phyloP scores from a whole-genome alignment of 2,797 vertebrate genomes.

The Fistularia commersonii region DNA sequence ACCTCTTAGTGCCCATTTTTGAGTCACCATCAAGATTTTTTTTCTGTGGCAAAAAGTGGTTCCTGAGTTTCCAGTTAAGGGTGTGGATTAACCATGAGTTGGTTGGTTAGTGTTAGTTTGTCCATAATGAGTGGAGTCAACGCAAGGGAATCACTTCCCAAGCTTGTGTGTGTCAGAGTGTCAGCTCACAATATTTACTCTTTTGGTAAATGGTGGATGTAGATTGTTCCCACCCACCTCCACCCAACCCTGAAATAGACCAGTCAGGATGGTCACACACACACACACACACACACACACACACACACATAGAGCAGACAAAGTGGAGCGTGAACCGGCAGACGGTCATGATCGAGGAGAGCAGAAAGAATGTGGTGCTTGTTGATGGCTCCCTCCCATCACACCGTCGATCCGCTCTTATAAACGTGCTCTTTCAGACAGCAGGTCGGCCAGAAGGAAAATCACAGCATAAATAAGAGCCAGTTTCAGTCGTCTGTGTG shows the following conservation, averaged over 20 bases:
- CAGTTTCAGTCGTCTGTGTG: slow-evolving; percentile 22
- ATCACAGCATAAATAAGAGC: slow-evolving; percentile 39
- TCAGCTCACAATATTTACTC: no score
- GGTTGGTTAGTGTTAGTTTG: slow-evolving; percentile 6
- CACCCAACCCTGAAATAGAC: no score
- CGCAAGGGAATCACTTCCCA: no score
- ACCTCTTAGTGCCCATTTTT: no score
- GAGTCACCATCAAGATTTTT: no score
- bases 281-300: slow-evolving; percentile 4
- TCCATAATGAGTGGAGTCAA: background rate
- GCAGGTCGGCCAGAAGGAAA: slow-evolving; percentile 46
- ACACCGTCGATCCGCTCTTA: slow-evolving; percentile 14
- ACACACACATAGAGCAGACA: slow-evolving; percentile 9
- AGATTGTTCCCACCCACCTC: no score
- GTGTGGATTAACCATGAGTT: no score
- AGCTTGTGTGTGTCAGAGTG: slow-evolving; percentile 23
- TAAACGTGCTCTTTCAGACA: slow-evolving; percentile 27
- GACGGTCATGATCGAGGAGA: slow-evolving; percentile 26
- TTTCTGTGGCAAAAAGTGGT: no score
- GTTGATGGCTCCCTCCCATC: slow-evolving; percentile 27
- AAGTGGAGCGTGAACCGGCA: no score
- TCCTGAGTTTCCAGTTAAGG: no score
- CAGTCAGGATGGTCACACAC: no score
- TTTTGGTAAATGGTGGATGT: no score
- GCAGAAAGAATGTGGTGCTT: slow-evolving; percentile 34